Evolutionary conservation across 2,888 invertebrate genomes (phyloP).

Genomic region (Hydrotaea cyrtoneurina): DNA sequence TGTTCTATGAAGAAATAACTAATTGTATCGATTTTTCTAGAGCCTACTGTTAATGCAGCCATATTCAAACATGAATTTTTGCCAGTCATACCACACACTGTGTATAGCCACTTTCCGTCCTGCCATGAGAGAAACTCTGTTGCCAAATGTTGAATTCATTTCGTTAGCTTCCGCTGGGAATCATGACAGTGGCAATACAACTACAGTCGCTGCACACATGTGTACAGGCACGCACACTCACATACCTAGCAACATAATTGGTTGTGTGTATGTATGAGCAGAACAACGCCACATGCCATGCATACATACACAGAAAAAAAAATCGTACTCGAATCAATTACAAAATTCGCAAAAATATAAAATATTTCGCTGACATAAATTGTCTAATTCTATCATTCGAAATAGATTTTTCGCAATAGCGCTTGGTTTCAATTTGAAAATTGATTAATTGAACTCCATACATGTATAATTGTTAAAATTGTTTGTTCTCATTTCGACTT

Average conservation of each 20-base stretch:
- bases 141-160: slow-evolving; percentile 61
- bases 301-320: neutral
- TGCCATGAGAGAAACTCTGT: slow-evolving; percentile 31
- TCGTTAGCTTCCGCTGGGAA: slow-evolving; percentile 52
- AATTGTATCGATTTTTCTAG: neutral
- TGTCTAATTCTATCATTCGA: no score
- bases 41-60: neutral
- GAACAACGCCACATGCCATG: neutral
- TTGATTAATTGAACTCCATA: no score
- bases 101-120: slow-evolving; percentile 43
- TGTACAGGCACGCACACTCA: neutral
- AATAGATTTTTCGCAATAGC: no score
- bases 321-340: no score
- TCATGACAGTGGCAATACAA: slow-evolving; percentile 38
- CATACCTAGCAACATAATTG: neutral
- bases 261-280: neutral
- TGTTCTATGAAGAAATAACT: no score
- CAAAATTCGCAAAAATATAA: no score
- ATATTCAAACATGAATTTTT: slow-evolving; percentile 6
- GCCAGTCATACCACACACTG: slow-evolving; percentile 42
- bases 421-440: no score
- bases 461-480: no score
- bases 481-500: no score
- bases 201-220: slow-evolving; percentile 19
- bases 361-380: no score